Base-by-base conservation (phyloP, 2,888 invertebrate genomes). In the Mongoloraphidia duomilia region DNA sequence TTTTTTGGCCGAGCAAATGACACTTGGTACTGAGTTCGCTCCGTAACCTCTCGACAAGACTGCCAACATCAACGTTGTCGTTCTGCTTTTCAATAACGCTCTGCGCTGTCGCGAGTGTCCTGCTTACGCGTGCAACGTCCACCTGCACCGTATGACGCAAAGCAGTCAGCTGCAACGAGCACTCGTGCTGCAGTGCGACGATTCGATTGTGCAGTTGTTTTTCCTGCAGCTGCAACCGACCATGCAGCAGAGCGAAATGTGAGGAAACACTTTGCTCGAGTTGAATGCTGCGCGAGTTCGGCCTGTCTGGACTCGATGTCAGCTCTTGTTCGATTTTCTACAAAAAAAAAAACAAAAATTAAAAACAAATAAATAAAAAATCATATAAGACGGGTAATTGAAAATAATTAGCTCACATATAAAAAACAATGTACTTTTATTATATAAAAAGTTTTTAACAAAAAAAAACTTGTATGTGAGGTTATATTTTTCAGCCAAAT, bases 171-270 rank as follows among this genome's bases (percentile, higher is more conserved):
- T 53, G 43, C 13, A 54, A 12, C 14, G 50, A 43, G 14, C 40
- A 35, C 10, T 59, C 57, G 11, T 50, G 56, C 52, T 65, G 66
- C 6, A 67, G 55, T 55, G 66, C 60, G 5, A 63, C 50, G 9
- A 75, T 54, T 13, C 63, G 59, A 6, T 63, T 60, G 2, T 69
- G 62, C 3, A 75, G 59, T 52, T 70, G 66, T 10, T 64, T 58
- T 55, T 79, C 79, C 41, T 72, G 62, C 46, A 68, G 69, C 60
- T 79, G 78, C 40, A 79, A 60, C 8, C 67, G 58, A 1, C 70
- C 72, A 51, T 70, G 70, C 0, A 78, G 60, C 52, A 72, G 66
- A 0, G 71, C 66, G 55, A 76, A 78, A 57, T 75, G 73, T 52
- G 72, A 71, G 41, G 70, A 70, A 6, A 78, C 65, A 11, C 60